These are phyloP conservation scores for Rhinophrynus dorsalis DNA, from an alignment of 2,797 vertebrate species.

Conservation along the genomic window DNA sequence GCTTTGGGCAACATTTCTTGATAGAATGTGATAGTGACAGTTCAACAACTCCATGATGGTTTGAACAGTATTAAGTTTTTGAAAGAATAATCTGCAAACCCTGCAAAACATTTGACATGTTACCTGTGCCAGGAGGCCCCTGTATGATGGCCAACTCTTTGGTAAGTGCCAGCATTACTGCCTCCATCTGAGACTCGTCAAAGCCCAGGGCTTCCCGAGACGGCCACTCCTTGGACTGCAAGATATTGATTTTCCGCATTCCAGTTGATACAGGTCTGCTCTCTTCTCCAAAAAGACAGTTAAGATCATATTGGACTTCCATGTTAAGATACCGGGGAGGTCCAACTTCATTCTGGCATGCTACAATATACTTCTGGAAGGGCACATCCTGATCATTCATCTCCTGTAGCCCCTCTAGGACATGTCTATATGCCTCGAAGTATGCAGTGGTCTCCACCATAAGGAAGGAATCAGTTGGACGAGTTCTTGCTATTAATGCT, in stretches of 20 bases:
- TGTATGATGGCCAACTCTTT: conserved; percentile 92
- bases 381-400: conserved; percentile 76
- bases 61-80: no score
- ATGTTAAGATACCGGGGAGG: conserved; percentile 75
- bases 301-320: conserved; percentile 70
- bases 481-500: conserved; percentile 62
- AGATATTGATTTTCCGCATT: conserved; percentile 61
- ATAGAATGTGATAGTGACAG: no score
- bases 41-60: no score
- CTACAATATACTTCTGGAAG: conserved; percentile 91
- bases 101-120: no score
- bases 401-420: conserved; percentile 86
- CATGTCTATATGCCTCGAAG: conserved; percentile 91
- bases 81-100: no score
- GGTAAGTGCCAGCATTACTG: conserved; percentile 85
- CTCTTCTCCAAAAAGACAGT: conserved; percentile 55
- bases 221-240: conserved; percentile 76
- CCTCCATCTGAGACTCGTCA: conserved; percentile 87
- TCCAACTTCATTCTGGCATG: conserved; percentile 73
- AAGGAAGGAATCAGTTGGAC: conserved; percentile 79
- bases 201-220: conserved; percentile 75
- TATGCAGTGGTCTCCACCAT: conserved; percentile 95
- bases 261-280: conserved; percentile 8
- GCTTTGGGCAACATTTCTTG: no score
- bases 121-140: conserved; percentile 91